Conservation (phyloP, 2,113 vertebrate genomes). For the Bos indicus region DNA sequence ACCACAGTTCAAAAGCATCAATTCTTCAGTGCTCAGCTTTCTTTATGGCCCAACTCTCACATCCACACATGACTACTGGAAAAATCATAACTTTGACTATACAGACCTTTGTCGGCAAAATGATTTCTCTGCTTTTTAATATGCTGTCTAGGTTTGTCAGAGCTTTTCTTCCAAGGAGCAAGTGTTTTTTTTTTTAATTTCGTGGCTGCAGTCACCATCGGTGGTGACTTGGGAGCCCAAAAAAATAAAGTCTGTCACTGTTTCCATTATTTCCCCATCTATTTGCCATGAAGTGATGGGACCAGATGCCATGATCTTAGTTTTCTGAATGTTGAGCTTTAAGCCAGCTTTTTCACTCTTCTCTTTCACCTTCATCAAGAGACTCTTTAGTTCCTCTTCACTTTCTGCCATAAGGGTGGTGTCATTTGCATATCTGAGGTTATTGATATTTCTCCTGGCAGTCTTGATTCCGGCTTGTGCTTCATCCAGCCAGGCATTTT, state of each 20-base stretch:
- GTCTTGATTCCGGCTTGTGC: too few relatives aligned
- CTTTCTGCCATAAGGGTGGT: background rate
- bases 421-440: background rate
- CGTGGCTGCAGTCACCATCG: background rate
- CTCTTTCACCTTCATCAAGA: background rate
- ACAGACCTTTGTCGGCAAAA: fast-evolving
- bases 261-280: background rate
- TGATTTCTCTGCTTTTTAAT: background rate
- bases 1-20: background rate
- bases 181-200: background rate
- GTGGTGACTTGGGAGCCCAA: background rate
- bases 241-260: background rate
- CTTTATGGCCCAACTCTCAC: background rate
- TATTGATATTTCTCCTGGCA: background rate
- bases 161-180: background rate
- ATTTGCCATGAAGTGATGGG: background rate
- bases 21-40: background rate
- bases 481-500: too few relatives aligned
- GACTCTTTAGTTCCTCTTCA: background rate
- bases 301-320: background rate
- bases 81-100: background rate
- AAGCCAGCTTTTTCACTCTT: background rate
- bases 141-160: background rate
- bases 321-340: background rate
- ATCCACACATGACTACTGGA: background rate